Evolutionary conservation across 2,113 vertebrate genomes (phyloP), one percentile per base, ranked within the genome.

Genomic region (Tragelaphus imberbis): DNA sequence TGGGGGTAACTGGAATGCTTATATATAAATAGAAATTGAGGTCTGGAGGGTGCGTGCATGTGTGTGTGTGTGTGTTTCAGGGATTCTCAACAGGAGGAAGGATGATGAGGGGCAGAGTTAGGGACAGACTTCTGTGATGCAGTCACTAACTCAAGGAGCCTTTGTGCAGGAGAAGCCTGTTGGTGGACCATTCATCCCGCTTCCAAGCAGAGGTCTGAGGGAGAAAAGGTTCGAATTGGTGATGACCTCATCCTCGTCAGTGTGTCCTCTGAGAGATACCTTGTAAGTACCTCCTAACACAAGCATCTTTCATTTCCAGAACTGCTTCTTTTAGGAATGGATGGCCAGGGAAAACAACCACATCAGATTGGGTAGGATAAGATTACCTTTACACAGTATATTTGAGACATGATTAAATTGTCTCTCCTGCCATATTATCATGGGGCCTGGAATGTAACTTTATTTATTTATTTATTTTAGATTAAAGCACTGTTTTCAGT

Each of bases 171-270:
- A 98, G 99, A 99, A 98, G 99, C 99, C 63, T 99, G 99, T 97
- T 99, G 99, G 99, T 99, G 99, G 99, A 99, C 99, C 23, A 99
- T 99, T 98, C 99, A 99, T 90, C 99, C 99, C 30, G 99, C 99
- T 94, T 99, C 99, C 90, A 99, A 99, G 97, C 99, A 99, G 98
- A 99, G 99, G 82, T 99, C 99, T 0, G 99, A 99, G 98, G 99
- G 99, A 97, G 99, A 99, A 98, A 99, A 99, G 82, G 99, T 99
- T 94, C 99, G 99, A 92, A 99, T 99, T 86, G 99, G 99, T 12
- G 99, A 99, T 97, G 99, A 99, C 98, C 99, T 99, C 97, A 99
- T 99, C 98, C 99, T 99, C 2, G 99, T 99, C 98, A 99, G 99
- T 14, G 99, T 99, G 86, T 99, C 99, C 77, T 99, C 99, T 21